These are phyloP conservation scores for Poeciliopsis prolifica DNA, from an alignment of 2,113 vertebrate genomes.

Conservation along the genomic window DNA sequence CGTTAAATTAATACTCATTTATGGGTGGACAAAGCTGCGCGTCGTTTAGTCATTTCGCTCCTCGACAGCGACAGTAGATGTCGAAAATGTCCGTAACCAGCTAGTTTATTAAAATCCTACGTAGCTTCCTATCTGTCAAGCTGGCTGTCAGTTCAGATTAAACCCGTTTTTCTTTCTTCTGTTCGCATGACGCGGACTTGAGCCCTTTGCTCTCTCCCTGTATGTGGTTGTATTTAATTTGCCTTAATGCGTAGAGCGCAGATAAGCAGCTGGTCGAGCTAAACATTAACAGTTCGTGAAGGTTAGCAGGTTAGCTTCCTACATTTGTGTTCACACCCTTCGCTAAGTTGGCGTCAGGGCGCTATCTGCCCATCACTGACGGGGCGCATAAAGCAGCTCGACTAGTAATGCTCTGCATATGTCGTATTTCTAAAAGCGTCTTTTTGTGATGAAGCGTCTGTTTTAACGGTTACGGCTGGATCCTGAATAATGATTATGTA, in stretches of 20 bases:
- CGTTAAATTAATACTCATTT: neutral
- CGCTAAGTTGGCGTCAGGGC: slow-evolving; percentile 10
- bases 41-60: neutral
- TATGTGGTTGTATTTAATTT: neutral
- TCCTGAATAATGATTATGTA: slow-evolving; percentile 66
- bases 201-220: neutral
- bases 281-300: slow-evolving; percentile 28
- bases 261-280: slow-evolving; percentile 41
- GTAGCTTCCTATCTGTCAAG: neutral
- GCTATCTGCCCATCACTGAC: neutral
- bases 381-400: neutral
- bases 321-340: slow-evolving; percentile 54
- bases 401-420: neutral
- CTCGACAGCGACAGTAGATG: neutral
- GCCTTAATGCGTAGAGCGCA: slow-evolving; percentile 2
- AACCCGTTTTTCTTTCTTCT: neutral
- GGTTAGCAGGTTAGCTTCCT: slow-evolving; percentile 5
- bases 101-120: slow-evolving; percentile 44
- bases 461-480: slow-evolving; percentile 25
- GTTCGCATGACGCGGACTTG: neutral
- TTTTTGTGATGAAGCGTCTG: neutral
- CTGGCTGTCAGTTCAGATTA: neutral
- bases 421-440: neutral
- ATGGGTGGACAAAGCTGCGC: rapidly evolving
- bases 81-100: slow-evolving; percentile 2